Evolutionary conservation across 2,113 vertebrate genomes (phyloP), one percentile per base, ranked within the genome.

Genomic region (Oncorhynchus kisutch): DNA sequence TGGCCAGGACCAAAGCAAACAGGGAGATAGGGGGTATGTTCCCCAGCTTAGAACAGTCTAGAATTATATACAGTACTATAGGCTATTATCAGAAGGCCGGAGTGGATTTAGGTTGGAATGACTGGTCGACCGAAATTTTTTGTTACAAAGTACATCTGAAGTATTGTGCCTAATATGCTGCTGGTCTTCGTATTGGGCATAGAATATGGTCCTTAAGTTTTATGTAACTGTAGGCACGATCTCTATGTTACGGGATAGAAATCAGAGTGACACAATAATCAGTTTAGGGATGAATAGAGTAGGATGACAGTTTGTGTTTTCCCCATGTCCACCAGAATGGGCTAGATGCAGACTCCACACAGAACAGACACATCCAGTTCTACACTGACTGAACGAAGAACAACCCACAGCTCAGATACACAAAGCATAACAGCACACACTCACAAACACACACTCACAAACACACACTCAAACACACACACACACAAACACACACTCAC

Each of bases 331-430:
- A 54, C 25, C 4, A 74, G 71, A 69, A 67, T 78, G 79, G 18
- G 24, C 27, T 83, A 84, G 87, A 82, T 87, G 84, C 84, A 80
- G 80, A 87, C 78, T 82, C 82, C 79, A 54, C 51, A 54, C 78
- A 88, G 79, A 88, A 64, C 18, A 80, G 74, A 48, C 1, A 54
- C 31, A 25, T 39, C 78, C 54, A 67, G 70, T 72, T 74, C 74
- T 20, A 20, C n/a, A 70, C 18, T 65, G 25, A 13, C 16, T 48
- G 45, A 83, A 60, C 24, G 2, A 13, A 72, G 18, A 31, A 64
- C 18, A 67, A 29, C 2, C 27, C 31, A 67, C 70, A 73, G n/a
- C 22, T 59, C 71, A 68, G 64, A 72, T 66, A 31, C 25, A 51
- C 62, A 48, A 27, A 3, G 67, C 49, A 59, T 27, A 27, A 68